Percentiles rank a stretch among this genome's conserved stretches.
Evolutionary conservation across 2,797 vertebrate genomes (phyloP).

Genomic region (Crocodylus rhombifer): DNA sequence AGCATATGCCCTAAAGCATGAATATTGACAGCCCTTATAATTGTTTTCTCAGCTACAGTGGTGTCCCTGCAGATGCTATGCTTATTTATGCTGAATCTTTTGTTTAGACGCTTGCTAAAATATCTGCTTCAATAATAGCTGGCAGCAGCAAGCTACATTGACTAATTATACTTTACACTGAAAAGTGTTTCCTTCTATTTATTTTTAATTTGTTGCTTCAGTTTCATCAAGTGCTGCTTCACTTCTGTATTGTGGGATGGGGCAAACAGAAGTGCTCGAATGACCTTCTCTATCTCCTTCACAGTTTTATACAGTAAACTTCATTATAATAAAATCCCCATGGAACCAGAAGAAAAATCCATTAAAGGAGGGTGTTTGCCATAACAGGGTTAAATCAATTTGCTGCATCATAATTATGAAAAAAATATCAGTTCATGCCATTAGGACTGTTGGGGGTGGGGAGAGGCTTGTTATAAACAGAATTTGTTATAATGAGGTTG

Average conservation of each 20-base stretch:
- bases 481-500: too few species aligned
- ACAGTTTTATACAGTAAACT: not conserved
- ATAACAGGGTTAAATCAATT: too few species aligned
- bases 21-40: conserved; percentile 72
- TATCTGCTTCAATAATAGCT: conserved; percentile 51
- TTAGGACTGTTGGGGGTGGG: too few species aligned
- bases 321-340: too few species aligned
- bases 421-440: too few species aligned
- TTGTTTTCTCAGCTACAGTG: conserved; percentile 62
- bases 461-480: too few species aligned
- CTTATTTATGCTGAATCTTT: conserved; percentile 66
- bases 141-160: conserved; percentile 19
- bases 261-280: not conserved
- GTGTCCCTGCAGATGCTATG: conserved; percentile 55
- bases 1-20: conserved; percentile 73
- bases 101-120: conserved; percentile 62
- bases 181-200: conserved; percentile 55
- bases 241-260: conserved; percentile 24
- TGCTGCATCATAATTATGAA: too few species aligned
- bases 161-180: conserved; percentile 66
- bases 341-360: too few species aligned
- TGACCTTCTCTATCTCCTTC: not conserved
- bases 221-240: conserved; percentile 33
- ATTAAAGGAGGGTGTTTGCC: too few species aligned
- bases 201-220: conserved; percentile 62